phyloP scores from a whole-genome alignment of 2,113 vertebrate genomes.

The Boleophthalmus pectinirostris region DNA sequence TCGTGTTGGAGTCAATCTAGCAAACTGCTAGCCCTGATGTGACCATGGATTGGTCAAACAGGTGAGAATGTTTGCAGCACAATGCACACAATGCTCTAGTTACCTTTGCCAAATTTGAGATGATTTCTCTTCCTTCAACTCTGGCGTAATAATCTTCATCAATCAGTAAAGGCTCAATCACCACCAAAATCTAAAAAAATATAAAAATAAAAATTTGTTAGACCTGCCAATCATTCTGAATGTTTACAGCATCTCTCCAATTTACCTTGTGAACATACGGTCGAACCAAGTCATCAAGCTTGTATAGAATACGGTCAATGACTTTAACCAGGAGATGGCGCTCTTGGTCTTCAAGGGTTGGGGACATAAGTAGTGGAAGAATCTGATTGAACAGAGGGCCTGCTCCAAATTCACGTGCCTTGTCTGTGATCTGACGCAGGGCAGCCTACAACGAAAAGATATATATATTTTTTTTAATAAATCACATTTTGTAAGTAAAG shows the following conservation, averaged over 20 bases:
- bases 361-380: constrained; percentile 95
- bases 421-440: constrained; percentile 95
- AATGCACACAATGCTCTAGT: not conserved
- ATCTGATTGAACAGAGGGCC: constrained; percentile 98
- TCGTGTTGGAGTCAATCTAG: constrained; percentile 65
- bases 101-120: constrained; percentile 99
- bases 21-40: constrained; percentile 66
- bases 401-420: constrained; percentile 96
- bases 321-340: constrained; percentile 98
- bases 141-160: constrained; percentile 99
- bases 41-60: constrained; percentile 62
- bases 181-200: constrained; percentile 89
- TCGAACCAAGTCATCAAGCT: constrained; percentile 95
- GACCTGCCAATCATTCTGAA: not conserved
- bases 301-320: constrained; percentile 97
- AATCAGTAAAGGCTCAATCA: constrained; percentile 96
- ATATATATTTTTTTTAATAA: not conserved
- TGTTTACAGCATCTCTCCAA: not conserved
- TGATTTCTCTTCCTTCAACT: constrained; percentile 99
- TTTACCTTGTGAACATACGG: constrained; percentile 96
- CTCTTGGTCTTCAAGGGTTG: constrained; percentile 97
- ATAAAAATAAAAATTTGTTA: not conserved
- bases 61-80: constrained; percentile 67
- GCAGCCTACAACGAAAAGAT: constrained; percentile 81
- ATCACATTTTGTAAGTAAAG: no score